Conservation (phyloP, 2,797 vertebrate genomes). For the Gastrophryne carolinensis region DNA sequence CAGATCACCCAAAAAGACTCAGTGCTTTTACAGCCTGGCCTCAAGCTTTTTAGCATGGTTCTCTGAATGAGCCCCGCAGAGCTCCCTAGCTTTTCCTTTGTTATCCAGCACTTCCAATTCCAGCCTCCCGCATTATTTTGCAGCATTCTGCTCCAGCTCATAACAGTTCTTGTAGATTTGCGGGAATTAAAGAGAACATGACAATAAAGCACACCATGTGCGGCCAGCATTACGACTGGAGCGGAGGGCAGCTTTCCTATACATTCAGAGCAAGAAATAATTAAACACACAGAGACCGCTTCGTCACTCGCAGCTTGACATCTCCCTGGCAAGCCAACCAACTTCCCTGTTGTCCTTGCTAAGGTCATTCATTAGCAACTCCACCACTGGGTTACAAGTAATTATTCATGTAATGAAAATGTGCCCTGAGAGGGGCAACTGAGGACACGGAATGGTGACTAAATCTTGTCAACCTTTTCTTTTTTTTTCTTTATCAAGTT, state of each 20-base stretch:
- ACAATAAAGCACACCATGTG: constrained; percentile 28
- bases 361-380: constrained; percentile 38
- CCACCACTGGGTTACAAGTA: constrained; percentile 37
- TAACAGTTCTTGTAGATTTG: constrained; percentile 8
- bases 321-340: constrained; percentile 3
- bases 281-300: constrained; percentile 34
- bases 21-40: constrained; percentile 1
- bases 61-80: background rate
- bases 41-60: background rate
- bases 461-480: constrained; percentile 34
- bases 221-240: background rate
- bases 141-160: background rate
- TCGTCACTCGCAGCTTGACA: constrained; percentile 45
- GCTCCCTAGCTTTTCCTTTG: background rate
- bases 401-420: constrained; percentile 46
- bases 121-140: background rate
- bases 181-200: constrained; percentile 34
- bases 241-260: background rate
- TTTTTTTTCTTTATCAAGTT: constrained; percentile 17
- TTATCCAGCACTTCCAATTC: background rate
- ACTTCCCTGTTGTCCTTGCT: background rate
- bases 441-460: constrained; percentile 22
- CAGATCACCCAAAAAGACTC: background rate
- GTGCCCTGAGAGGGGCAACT: constrained; percentile 30
- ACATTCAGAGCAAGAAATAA: constrained; percentile 33